phyloP scores from a whole-genome alignment of 2,113 vertebrate genomes.

The Nesogale talazaci region DNA sequence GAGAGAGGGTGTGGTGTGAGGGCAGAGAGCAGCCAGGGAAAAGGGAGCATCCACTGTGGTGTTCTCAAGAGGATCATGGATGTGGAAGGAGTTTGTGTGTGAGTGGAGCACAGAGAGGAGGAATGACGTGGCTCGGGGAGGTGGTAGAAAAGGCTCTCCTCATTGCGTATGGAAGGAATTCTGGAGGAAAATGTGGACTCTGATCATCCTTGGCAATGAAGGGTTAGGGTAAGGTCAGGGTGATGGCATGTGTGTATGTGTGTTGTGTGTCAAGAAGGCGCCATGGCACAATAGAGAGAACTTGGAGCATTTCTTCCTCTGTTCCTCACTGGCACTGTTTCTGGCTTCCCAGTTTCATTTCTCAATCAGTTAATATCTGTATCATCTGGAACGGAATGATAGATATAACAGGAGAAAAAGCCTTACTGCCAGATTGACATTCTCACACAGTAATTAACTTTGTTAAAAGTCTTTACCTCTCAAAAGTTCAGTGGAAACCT shows the following conservation, averaged over 20 bases:
- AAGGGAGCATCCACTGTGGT: no score
- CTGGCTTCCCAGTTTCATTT: background rate
- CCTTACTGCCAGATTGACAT: background rate
- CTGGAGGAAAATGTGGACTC: background rate
- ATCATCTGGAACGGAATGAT: background rate
- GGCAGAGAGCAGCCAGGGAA: no score
- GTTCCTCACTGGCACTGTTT: accelerated
- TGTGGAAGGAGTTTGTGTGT: background rate
- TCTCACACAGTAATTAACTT: background rate
- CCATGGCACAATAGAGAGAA: background rate
- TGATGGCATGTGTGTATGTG: background rate
- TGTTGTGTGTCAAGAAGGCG: background rate
- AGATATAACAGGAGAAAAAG: background rate
- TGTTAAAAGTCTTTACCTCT: constrained; percentile 37
- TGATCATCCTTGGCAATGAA: background rate
- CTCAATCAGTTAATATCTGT: no score
- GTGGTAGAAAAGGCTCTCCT: background rate
- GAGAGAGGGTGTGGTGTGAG: no score
- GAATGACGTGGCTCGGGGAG: background rate
- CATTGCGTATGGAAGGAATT: background rate
- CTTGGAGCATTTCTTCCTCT: accelerated
- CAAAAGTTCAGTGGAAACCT: constrained; percentile 12
- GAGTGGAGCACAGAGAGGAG: background rate
- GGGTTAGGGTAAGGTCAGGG: background rate
- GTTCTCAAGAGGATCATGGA: background rate